A percentile compares a stretch with the other conserved stretches of the same genome.
Conservation (phyloP, 2,888 invertebrate species). For the Polymixis lichenea region DNA sequence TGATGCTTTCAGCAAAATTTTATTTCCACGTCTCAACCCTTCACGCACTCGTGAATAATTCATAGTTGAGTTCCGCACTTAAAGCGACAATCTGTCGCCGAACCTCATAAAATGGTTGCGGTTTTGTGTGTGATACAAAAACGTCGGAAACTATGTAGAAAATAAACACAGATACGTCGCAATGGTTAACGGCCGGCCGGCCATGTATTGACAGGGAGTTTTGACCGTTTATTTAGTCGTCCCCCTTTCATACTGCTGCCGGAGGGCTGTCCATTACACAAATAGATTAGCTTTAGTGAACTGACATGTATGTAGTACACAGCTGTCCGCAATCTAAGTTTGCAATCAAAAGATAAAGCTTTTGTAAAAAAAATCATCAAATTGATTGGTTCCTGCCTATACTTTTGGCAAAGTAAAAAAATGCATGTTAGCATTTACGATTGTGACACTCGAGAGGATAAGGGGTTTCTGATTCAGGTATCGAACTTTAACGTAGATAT, state of each 20-base stretch:
- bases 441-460: not conserved
- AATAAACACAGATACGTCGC: slow-evolving; percentile 52
- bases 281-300: slow-evolving; percentile 50
- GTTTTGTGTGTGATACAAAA: slow-evolving; percentile 68
- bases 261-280: slow-evolving; percentile 50
- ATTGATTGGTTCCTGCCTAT: not conserved
- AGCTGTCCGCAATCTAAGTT: not conserved
- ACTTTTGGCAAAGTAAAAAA: no score
- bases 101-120: slow-evolving; percentile 77
- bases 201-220: slow-evolving; percentile 59
- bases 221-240: slow-evolving; percentile 48
- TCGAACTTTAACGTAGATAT: slow-evolving; percentile 1
- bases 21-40: slow-evolving; percentile 75
- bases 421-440: not conserved
- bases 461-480: not conserved
- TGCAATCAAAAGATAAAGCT: not conserved
- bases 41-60: slow-evolving; percentile 82
- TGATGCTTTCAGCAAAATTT: slow-evolving; percentile 69
- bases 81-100: slow-evolving; percentile 83
- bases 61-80: slow-evolving; percentile 81
- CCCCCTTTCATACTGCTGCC: slow-evolving; percentile 47
- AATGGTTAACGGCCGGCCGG: slow-evolving; percentile 48
- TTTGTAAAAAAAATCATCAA: not conserved
- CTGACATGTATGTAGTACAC: slow-evolving; percentile 1
- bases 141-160: slow-evolving; percentile 48